A percentile compares a stretch with the other conserved stretches of the same genome.
phyloP scores from a whole-genome alignment of 2,113 vertebrate genomes.

The Aegotheles bennettii region DNA sequence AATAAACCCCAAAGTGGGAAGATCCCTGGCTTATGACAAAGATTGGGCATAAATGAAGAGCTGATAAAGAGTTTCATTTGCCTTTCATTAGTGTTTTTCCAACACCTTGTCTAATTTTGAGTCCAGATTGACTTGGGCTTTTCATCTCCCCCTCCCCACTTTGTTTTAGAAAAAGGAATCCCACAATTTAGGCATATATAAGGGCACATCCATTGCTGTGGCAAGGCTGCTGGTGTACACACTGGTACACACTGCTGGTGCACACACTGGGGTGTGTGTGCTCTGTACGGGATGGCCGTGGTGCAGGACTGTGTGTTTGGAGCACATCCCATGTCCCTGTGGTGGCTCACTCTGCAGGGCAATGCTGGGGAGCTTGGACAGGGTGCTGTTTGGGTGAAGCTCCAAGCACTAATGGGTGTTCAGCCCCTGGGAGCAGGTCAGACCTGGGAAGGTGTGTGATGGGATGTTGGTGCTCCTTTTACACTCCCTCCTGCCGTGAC shows the following conservation, averaged over 20 bases:
- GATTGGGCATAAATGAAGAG: rapidly evolving
- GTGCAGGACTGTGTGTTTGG: rapidly evolving
- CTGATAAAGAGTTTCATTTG: not conserved
- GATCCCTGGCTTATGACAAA: not conserved
- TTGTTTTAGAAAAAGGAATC: not conserved
- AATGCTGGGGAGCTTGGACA: not conserved
- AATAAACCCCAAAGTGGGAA: not conserved
- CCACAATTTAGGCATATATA: rapidly evolving
- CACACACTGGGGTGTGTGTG: too few species aligned
- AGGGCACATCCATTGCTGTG: rapidly evolving
- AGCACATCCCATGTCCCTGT: not conserved
- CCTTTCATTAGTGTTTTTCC: not conserved
- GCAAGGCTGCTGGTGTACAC: not conserved
- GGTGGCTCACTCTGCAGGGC: rapidly evolving
- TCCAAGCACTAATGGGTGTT: rapidly evolving
- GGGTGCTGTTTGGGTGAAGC: not conserved
- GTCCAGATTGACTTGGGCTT: not conserved
- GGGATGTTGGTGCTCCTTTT: not conserved
- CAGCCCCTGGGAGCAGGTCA: not conserved
- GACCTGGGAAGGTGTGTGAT: not conserved
- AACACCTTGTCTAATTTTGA: not conserved
- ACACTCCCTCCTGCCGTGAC: not conserved
- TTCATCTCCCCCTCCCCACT: not conserved
- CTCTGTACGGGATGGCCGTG: rapidly evolving
- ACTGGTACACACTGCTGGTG: not conserved